phyloP scores from a whole-genome alignment of 2,888 invertebrate genomes.

The Aethes cnicana region DNA sequence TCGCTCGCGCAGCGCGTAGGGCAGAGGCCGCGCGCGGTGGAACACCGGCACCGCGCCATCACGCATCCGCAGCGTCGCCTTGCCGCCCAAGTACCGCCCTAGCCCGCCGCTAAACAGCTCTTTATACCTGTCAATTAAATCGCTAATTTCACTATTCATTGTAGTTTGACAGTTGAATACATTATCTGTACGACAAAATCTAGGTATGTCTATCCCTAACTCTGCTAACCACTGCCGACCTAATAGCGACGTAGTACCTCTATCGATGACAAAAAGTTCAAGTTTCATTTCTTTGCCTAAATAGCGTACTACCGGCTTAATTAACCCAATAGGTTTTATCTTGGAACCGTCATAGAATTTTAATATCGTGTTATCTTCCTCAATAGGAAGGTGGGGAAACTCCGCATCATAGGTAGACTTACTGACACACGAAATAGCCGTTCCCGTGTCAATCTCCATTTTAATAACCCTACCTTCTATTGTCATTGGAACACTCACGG shows the following conservation, averaged over 20 bases:
- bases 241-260: background rate
- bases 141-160: background rate
- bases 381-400: background rate
- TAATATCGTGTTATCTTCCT: background rate
- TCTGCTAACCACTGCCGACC: conserved; percentile 4
- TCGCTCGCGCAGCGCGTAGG: background rate
- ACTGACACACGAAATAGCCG: conserved; percentile 3
- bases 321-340: conserved; percentile 5
- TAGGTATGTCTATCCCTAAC: background rate
- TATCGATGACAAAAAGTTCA: background rate
- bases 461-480: background rate
- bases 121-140: background rate
- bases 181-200: background rate
- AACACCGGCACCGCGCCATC: background rate
- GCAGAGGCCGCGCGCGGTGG: background rate
- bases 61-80: background rate
- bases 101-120: background rate
- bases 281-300: background rate
- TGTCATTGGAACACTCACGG: background rate
- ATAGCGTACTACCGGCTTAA: background rate
- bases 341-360: background rate
- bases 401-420: background rate
- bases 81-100: background rate
- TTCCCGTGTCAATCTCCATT: conserved; percentile 5
- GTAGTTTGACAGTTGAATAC: background rate